phyloP scores from a whole-genome alignment of 2,888 invertebrate genomes.

The Polydrusus pterygomalis region DNA sequence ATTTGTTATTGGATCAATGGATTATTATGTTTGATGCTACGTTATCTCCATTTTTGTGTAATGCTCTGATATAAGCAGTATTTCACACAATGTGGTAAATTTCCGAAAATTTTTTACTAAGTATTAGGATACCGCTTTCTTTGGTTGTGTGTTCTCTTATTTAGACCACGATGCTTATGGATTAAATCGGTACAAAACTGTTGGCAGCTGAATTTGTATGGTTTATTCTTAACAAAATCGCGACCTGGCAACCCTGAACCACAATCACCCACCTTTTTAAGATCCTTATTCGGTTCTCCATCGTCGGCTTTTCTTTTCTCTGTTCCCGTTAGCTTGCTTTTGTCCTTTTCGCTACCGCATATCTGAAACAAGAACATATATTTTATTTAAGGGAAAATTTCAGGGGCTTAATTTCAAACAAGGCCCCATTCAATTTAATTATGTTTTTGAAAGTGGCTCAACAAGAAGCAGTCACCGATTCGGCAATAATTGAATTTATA shows the following conservation, averaged over 20 bases:
- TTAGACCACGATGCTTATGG: too few relatives aligned
- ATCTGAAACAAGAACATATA: conserved; percentile 33
- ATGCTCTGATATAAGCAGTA: too few relatives aligned
- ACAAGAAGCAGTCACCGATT: neutral
- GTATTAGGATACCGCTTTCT: too few relatives aligned
- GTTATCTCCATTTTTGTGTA: too few relatives aligned
- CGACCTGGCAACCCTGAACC: neutral
- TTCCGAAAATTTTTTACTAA: too few relatives aligned
- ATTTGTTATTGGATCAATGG: too few relatives aligned
- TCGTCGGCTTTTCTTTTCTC: conserved; percentile 91
- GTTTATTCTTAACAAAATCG: too few relatives aligned
- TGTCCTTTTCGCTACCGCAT: conserved; percentile 75
- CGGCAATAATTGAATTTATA: neutral
- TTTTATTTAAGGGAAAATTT: conserved; percentile 14
- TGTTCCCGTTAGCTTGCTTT: conserved; percentile 79
- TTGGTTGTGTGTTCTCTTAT: too few relatives aligned
- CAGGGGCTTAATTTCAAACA: conserved; percentile 1
- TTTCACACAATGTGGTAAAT: too few relatives aligned
- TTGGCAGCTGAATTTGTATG: too few relatives aligned
- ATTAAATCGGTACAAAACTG: too few relatives aligned
- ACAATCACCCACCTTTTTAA: conserved; percentile 82
- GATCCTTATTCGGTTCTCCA: conserved; percentile 86
- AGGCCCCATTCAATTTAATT: conserved; percentile 3
- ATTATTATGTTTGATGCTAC: too few relatives aligned
- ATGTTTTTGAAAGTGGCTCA: conserved; percentile 3